A percentile compares a stretch with the other conserved stretches of the same genome.
Conservation (phyloP, 2,797 vertebrate species). For the Uromys caudimaculatus region DNA sequence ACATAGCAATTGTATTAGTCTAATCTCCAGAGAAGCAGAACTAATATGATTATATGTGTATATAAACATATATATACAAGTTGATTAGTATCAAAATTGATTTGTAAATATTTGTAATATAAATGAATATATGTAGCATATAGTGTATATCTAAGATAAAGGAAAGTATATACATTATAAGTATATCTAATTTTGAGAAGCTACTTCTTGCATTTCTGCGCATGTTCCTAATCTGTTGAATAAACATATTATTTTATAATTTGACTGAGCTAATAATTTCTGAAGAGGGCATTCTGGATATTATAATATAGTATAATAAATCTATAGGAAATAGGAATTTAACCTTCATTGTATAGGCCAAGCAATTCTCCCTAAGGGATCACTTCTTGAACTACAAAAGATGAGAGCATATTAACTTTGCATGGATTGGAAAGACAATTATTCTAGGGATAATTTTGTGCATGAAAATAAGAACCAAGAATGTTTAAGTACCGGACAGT, state of each 20-base stretch:
- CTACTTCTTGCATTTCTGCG: rapidly evolving
- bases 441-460: not conserved
- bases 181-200: not conserved
- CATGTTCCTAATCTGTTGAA: not conserved
- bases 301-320: not conserved
- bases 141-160: not conserved
- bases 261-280: not conserved
- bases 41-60: rapidly evolving
- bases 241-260: not conserved
- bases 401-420: not conserved
- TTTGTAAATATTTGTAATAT: not conserved
- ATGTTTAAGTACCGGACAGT: not conserved
- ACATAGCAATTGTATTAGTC: not conserved
- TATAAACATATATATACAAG: not conserved
- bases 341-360: not conserved
- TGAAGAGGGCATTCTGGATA: not conserved
- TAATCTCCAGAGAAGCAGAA: not conserved
- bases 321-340: not conserved
- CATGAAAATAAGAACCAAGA: not conserved
- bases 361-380: not conserved
- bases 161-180: not conserved
- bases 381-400: not conserved
- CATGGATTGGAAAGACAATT: not conserved
- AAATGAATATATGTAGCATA: not conserved
- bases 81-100: not conserved